A percentile compares a stretch with the other conserved stretches of the same genome.
Conservation (phyloP, 1,140 invertebrate genomes). For the Drosophila micromelanica region DNA sequence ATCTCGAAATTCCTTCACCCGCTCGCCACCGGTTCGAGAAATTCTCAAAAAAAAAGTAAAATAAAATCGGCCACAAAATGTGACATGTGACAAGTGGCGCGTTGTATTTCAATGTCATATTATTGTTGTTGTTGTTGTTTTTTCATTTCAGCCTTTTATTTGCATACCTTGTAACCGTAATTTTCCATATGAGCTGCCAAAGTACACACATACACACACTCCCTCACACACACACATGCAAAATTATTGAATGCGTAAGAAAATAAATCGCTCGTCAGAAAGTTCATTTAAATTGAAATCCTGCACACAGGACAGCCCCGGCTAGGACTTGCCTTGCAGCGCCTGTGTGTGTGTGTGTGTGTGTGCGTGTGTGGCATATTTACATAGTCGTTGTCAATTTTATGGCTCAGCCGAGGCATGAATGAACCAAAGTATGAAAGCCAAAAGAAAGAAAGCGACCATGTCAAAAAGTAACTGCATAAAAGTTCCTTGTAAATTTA, state of each 20-base stretch:
- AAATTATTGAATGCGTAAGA: constrained; percentile 76
- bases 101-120: constrained; percentile 75
- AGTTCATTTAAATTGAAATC: constrained; percentile 83
- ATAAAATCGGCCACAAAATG: constrained; percentile 72
- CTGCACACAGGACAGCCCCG: constrained; percentile 21
- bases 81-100: constrained; percentile 76
- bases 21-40: constrained; percentile 6
- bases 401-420: constrained; percentile 53
- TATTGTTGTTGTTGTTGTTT: constrained; percentile 29
- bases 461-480: constrained; percentile 83
- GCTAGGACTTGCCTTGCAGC: not conserved
- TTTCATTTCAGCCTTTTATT: constrained; percentile 52
- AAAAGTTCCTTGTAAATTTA: constrained; percentile 82
- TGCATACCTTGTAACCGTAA: constrained; percentile 64
- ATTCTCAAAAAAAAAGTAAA: constrained; percentile 48
- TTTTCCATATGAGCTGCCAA: constrained; percentile 74
- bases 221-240: constrained; percentile 1
- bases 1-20: constrained; percentile 38
- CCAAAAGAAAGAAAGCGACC: constrained; percentile 54
- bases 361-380: constrained; percentile 51
- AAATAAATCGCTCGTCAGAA: constrained; percentile 75
- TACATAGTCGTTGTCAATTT: constrained; percentile 81
- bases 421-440: constrained; percentile 35
- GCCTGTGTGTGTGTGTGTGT: not conserved
- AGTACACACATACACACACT: constrained; percentile 3